Evolutionary conservation across 1,140 invertebrate species (phyloP), one percentile per base, ranked within the genome.

Genomic region (Halictus rubicundus): DNA sequence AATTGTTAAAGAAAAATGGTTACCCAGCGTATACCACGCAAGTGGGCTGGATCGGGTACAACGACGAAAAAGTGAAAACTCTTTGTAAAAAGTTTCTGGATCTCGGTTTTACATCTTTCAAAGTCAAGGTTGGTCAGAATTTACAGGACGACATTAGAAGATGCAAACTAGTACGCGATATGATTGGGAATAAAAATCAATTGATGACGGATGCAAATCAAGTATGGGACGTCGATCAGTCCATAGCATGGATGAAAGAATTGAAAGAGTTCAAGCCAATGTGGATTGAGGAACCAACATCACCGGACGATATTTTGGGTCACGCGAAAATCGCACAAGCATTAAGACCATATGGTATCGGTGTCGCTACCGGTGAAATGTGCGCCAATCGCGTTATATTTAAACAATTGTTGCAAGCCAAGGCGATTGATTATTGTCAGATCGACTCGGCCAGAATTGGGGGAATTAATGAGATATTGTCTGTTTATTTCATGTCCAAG

Each of bases 251-350:
- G 97, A 97, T 98, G 96, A 96, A 95, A 87, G 88, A 95, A 68
- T 88, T 99, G 52, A 94, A 95, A 0, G 92, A 95, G 37, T 97
- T 96, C 84, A 96, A 97, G 80, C 95, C 96, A 10, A 90, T 95
- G 25, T 99, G 97, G 97, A 98, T 99, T 83, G 98, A 99, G 92
- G 98, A 99, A 88, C 98, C 98, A 9, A 99, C 98, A 0, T 97
- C 96, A 12, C 97, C 98, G 5, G 98, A 99, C 91, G 98, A 99
- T 90, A 93, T 98, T 12, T 91, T 98, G 6, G 98, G 97, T 9
- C 97, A 98, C 93, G 95, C 95, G 6, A 93, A 93, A 39, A 98
- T 98, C 76, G 93, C 94, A 0, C 89, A 94, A 76, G 94, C 93
- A 85, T 94, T 94, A 64, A 94, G 95, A 85, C 95, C 96, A 0